phyloP scores from a whole-genome alignment of 92 coral and sea anemone genomes.

The Palythoa grandiflora region DNA sequence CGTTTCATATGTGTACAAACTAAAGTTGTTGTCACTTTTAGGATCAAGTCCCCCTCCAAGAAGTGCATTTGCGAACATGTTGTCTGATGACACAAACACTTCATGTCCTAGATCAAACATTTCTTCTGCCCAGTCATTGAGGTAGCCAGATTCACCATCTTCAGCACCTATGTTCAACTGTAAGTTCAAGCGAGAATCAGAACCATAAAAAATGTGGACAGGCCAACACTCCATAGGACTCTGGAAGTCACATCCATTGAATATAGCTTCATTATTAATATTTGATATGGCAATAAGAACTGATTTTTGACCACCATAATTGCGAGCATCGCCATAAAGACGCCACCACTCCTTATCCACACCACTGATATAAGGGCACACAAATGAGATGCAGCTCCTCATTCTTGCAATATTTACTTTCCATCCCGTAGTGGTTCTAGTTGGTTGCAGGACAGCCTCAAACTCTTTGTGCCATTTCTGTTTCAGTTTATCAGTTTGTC shows the following conservation, averaged over 20 bases:
- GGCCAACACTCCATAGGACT: conserved; percentile 67
- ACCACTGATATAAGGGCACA: background rate
- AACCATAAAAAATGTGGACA: conserved; percentile 45
- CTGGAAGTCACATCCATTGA: conserved; percentile 48
- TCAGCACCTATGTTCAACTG: conserved; percentile 41
- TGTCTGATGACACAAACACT: conserved; percentile 24
- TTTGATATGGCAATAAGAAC: conserved; percentile 49
- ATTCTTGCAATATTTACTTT: conserved; percentile 32
- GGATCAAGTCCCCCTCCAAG: background rate
- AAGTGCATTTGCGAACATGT: conserved; percentile 12
- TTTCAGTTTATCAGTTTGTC: conserved; percentile 42
- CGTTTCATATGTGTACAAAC: conserved; percentile 1
- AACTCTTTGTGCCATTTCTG: conserved; percentile 51
- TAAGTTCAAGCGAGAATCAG: conserved; percentile 50
- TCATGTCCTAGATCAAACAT: conserved; percentile 33
- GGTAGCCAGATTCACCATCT: conserved; percentile 11
- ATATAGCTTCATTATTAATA: conserved; percentile 40
- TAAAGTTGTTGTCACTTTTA: background rate
- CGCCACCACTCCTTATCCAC: conserved; percentile 52
- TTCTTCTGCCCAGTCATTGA: conserved; percentile 47
- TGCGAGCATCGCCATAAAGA: conserved; percentile 59
- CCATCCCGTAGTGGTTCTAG: conserved; percentile 50
- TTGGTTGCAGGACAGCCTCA: conserved; percentile 52
- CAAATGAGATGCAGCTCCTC: conserved; percentile 26
- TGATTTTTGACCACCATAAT: conserved; percentile 57